Evolutionary conservation across 2,113 vertebrate species (phyloP), one percentile per base, ranked within the genome.

Genomic region (Neofelis nebulosa): DNA sequence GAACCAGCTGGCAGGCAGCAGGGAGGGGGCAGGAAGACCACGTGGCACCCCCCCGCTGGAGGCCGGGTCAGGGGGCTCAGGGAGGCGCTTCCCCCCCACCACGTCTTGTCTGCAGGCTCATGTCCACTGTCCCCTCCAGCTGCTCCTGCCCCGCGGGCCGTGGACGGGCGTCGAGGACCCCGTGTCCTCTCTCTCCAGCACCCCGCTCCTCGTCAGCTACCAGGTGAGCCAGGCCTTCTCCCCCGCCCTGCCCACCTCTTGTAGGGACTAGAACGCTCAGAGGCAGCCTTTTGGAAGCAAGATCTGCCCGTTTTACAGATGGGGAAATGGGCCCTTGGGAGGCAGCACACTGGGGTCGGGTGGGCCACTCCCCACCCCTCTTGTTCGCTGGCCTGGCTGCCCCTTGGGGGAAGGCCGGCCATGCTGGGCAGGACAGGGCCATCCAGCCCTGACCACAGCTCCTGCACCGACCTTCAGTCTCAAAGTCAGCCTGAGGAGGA

Each of bases 401-500:
- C 45, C 38, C 41, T 18, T 38, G 76, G 1, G 4, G 80, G 80
- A 41, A n/a, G 25, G 38, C 65, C 4, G 63, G 85, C 11, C 3
- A 1, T 38, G 55, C 45, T 5, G 33, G 25, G 12, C 10, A 23
- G 3, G 65, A 19, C 7, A 4, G 41, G 57, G 25, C 9, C 0
- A 63, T 45, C 18, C 41, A 21, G 31, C 15, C 2, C 3, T 41
- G 7, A 41, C 41, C 7, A 10, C 15, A 31, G 27, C 41, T 78
- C 41, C 4, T 1, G 33, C 5, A 4, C 8, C 5, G 21, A 4
- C 82, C 45, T 33, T 29, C 73, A 96, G 96, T 85, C 95, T 71
- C 99, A 99, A 98, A 98, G 98, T 89, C 99, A 99, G 57, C 98
- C 99, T 6, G 99, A 99, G 91, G 99, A 99, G 76, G 99, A 99